These are phyloP conservation scores for Psettodes erumei DNA, from an alignment of 2,113 vertebrate species.

Conservation along the genomic window DNA sequence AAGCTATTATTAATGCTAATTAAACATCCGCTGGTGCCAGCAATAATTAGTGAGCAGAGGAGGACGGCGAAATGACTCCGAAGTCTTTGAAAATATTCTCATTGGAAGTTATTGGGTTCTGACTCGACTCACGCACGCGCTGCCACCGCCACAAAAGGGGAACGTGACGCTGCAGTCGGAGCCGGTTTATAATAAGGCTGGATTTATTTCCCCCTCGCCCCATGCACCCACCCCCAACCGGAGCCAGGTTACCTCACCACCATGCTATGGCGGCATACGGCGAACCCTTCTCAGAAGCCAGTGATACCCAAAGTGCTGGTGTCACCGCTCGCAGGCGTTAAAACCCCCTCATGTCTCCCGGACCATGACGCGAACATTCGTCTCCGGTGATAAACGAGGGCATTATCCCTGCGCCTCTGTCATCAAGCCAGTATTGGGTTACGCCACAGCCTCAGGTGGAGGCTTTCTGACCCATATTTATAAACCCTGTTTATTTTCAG, in stretches of 20 bases:
- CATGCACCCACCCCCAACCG: background rate
- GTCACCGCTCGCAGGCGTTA: constrained; percentile 43
- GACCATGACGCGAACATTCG: constrained; percentile 58
- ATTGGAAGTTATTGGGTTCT: constrained; percentile 33
- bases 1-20: constrained; percentile 50
- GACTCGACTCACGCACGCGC: background rate
- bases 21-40: constrained; percentile 44
- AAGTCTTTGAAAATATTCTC: constrained; percentile 27
- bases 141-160: constrained; percentile 33
- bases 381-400: constrained; percentile 64
- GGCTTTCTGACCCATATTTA: constrained; percentile 77
- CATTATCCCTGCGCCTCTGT: constrained; percentile 68
- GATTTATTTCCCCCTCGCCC: constrained; percentile 48
- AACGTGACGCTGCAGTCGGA: constrained; percentile 73
- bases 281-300: constrained; percentile 41
- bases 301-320: constrained; percentile 51
- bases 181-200: constrained; percentile 72
- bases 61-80: constrained; percentile 9
- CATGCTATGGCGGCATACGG: constrained; percentile 61
- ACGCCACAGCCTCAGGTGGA: constrained; percentile 67
- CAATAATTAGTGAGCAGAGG: constrained; percentile 36
- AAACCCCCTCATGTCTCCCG: constrained; percentile 16
- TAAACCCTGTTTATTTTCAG: constrained; percentile 80
- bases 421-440: constrained; percentile 52
- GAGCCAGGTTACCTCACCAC: constrained; percentile 63